Evolutionary conservation across 2,888 invertebrate genomes (phyloP), one percentile per base, ranked within the genome.

Genomic region (Schizaphis graminum): DNA sequence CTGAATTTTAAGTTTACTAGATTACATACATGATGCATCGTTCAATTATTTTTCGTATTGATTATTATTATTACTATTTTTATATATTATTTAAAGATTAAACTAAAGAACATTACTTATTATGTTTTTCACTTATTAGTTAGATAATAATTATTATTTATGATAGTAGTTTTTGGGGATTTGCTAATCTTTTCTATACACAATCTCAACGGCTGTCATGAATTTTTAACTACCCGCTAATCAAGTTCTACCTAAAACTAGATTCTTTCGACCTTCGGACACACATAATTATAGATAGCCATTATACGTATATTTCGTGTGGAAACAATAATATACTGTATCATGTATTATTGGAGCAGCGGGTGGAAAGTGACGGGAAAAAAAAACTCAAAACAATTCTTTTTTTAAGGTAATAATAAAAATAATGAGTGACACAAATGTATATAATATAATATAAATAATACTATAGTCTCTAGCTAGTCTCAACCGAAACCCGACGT

Each of bases 401-500:
- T 49, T 26, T 24, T 77, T 49, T 91, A 53, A 41, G 41, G 41
- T 41, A 77, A 91, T 53, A 91, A 77, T 77, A 35, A 35, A 21
- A 77, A 77, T 77, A 16, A 67, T n/a, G n/a, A 67, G n/a, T 67
- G 16, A 16, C 67, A 67, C 8, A 88, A 88, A 35, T 47, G 7
- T 56, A 56, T 56, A 13, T 49, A 67, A 24, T 67, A 49, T 49
- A n/a, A 49, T 49, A n/a, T 44, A 90, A 44, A 89, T 26, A 86
- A 85, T 41, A 85, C 26, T 10, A 57, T 44, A 41, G 44, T 24
- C 44, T 57, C 44, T 41, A 53, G 53, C 16, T 61, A 13, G 61
- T 67, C 47, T 57, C 44, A 47, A 86, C 86, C 44, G 91, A 91
- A 91, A 85, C 85, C 85, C 44, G 53, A 57, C 85, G 85, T 44